phyloP scores from a whole-genome alignment of 2,113 vertebrate genomes.

The Crypturellus undulatus region DNA sequence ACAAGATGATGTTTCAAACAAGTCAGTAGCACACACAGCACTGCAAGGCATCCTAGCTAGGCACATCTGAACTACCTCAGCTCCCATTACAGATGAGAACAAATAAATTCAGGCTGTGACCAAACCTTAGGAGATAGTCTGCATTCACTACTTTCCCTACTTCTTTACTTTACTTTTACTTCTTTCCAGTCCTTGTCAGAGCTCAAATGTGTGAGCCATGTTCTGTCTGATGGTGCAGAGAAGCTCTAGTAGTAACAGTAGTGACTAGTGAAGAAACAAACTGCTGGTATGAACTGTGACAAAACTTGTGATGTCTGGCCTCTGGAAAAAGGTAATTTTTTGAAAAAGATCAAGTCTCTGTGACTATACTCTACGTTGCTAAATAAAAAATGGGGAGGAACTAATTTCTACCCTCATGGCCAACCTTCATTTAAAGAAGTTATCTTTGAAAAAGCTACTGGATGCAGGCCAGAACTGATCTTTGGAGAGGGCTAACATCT shows the following conservation, averaged over 20 bases:
- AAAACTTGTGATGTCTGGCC: background rate
- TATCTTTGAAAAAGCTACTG: background rate
- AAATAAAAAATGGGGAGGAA: background rate
- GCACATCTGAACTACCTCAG: background rate
- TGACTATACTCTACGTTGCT: fast-evolving
- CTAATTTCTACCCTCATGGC: background rate
- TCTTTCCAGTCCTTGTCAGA: background rate
- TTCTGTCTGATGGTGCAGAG: background rate
- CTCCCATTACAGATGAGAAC: background rate
- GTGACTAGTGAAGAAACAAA: background rate
- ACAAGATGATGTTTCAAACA: background rate
- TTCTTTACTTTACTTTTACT: background rate
- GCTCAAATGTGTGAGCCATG: background rate
- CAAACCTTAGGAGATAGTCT: background rate
- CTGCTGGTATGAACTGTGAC: background rate
- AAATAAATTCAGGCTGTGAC: background rate
- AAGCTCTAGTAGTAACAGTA: background rate
- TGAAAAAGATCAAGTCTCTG: background rate
- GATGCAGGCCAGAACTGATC: background rate
- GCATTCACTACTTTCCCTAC: background rate
- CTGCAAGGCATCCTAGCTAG: fast-evolving
- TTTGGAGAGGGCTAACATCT: background rate
- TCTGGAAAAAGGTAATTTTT: background rate
- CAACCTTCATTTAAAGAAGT: background rate
- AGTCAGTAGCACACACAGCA: background rate